Conservation (phyloP, 2,797 vertebrate species). For the Sebastes goodei region DNA sequence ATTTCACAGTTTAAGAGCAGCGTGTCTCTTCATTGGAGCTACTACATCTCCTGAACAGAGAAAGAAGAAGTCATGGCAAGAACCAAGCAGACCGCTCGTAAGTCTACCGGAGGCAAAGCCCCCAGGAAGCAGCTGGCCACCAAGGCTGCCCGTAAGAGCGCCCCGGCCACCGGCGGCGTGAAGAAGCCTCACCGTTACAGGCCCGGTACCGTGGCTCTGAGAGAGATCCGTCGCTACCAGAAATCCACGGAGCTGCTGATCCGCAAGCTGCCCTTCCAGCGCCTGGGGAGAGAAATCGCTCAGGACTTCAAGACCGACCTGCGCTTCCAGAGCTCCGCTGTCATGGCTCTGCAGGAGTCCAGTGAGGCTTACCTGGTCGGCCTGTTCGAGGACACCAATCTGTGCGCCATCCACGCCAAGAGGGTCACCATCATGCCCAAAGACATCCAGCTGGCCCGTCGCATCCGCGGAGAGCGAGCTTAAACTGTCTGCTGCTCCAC, state of each 20-base stretch:
- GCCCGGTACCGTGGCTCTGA: neutral
- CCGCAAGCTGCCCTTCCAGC: conserved; percentile 4
- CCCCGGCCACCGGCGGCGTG: neutral
- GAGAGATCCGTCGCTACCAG: neutral
- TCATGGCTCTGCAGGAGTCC: conserved; percentile 7
- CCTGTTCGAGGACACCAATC: neutral
- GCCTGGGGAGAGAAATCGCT: neutral
- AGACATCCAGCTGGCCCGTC: neutral
- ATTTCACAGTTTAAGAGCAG: neutral
- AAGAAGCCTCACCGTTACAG: neutral
- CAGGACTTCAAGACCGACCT: neutral
- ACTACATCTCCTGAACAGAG: neutral
- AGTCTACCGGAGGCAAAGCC: neutral
- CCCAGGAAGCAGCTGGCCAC: neutral
- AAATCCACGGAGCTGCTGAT: neutral
- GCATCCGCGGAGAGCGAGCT: neutral
- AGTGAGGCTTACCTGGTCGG: neutral
- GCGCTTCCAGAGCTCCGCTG: conserved; percentile 2
- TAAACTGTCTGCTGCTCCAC: neutral
- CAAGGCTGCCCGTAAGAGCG: neutral
- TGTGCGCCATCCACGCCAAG: conserved; percentile 5
- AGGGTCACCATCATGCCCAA: conserved; percentile 4
- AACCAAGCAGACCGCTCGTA: neutral
- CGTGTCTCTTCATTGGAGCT: neutral
- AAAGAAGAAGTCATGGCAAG: neutral